Base-by-base conservation (phyloP, 2,113 vertebrate species). In the Sylvia atricapilla region DNA sequence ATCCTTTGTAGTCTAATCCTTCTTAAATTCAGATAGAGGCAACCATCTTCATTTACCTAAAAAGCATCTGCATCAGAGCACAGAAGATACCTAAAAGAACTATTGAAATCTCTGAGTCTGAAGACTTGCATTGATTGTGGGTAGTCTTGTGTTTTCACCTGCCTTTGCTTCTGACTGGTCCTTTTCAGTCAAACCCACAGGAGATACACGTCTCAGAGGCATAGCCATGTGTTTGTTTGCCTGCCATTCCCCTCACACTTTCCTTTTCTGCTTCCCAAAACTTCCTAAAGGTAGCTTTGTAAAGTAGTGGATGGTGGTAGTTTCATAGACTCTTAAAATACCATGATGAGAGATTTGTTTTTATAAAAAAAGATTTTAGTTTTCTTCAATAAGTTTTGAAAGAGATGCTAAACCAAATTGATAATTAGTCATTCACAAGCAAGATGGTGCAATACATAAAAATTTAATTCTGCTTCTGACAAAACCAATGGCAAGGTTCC, bases 41-140 rank as follows among this genome's bases (percentile, higher is more conserved):
- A 68, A 43, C 18, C 0, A 0, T 7, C 6, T 59, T 66, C 27
- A 60, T 33, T 63, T 0, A 0, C 21, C 53, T 35, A 13, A 41
- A 87, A 56, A 53, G 10, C 27, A 59, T 9, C 33, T 72, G 21
- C 15, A 24, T 76, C n/a, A 72, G 10, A 37, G 21, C 35, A 64
- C 20, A 72, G 28, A n/a, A 28, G 10, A 17, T 27, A n/a, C 9
- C 18, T 10, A 27, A 24, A 69, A 7, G 5, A 79, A 12, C 35
- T 43, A 6, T 2, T 72, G 76, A 79, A 43, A 63, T 59, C 30
- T 50, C 43, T 33, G 58, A 55, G 58, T 41, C 18, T 88, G n/a
- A 47, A 70, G 33, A 37, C 27, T 82, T 49, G 22, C 50, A 21
- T 14, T 41, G 37, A 21, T 14, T 41, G 37, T 69, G 39, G 24